Percentiles rank a stretch among this genome's conserved stretches.
Conservation (phyloP, 2,797 vertebrate genomes). For the Glossophaga mutica region DNA sequence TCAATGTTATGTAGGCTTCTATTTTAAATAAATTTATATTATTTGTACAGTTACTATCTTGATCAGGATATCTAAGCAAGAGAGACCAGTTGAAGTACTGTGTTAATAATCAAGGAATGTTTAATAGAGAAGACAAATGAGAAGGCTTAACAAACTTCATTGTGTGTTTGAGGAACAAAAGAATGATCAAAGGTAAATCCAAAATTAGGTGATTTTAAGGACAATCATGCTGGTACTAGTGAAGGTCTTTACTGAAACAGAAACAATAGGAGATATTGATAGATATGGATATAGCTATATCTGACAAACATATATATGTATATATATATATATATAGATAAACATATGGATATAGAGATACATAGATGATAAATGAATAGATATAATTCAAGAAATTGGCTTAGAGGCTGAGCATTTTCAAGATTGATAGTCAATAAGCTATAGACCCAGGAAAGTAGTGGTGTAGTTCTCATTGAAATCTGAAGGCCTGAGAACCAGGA, state of each 20-base stretch:
- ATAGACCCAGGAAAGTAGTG: not conserved
- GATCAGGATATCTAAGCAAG: not conserved
- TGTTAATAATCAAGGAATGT: not conserved
- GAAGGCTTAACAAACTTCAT: not conserved
- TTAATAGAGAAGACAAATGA: not conserved
- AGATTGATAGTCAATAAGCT: not conserved
- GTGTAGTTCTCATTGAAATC: not conserved
- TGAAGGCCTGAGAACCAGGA: not conserved
- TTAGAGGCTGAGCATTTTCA: not conserved
- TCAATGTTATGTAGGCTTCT: not conserved
- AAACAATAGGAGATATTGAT: not conserved
- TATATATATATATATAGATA: not conserved
- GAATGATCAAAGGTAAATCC: not conserved
- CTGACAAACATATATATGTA: not conserved
- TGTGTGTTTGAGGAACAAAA: not conserved
- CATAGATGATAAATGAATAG: not conserved
- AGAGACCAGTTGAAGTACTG: not conserved
- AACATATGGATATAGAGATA: not conserved
- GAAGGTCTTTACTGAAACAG: not conserved
- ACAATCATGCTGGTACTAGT: not conserved
- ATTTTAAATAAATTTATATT: not conserved
- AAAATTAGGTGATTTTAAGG: not conserved
- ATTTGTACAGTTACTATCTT: not conserved
- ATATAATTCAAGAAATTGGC: not conserved
- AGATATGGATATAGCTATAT: not conserved